Evolutionary conservation across 2,888 invertebrate species (phyloP).

Genomic region (Drosophila basisetae): DNA sequence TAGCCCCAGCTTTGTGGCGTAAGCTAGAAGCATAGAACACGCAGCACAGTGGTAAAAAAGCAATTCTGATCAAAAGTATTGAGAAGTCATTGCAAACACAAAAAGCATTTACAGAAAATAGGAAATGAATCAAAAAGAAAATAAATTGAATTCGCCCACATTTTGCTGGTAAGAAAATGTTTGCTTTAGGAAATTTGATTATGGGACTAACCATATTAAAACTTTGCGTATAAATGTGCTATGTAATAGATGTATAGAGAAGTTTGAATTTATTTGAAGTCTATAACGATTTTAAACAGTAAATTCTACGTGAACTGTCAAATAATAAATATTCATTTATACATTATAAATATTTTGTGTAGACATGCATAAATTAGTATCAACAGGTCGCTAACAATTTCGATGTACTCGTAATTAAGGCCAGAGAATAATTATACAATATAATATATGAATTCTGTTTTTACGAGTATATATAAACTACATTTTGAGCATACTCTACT

Average conservation of each 20-base stretch:
- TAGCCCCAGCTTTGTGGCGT: background rate
- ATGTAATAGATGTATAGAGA: background rate
- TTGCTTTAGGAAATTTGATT: background rate
- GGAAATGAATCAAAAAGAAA: background rate
- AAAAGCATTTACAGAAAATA: background rate
- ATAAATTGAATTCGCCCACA: background rate
- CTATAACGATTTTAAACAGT: no score
- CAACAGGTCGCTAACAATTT: background rate
- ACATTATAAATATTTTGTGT: background rate
- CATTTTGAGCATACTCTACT: background rate
- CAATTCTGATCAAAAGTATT: background rate
- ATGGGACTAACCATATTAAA: background rate
- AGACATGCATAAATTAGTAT: background rate
- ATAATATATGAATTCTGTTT: background rate
- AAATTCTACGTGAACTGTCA: background rate
- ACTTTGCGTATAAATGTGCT: background rate
- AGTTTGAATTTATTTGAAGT: background rate
- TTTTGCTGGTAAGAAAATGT: background rate
- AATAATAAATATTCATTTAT: background rate
- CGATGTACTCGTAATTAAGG: background rate
- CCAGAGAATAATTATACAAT: background rate
- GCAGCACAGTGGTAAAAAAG: constrained; percentile 7
- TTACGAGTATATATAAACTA: background rate
- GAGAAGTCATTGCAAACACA: background rate
- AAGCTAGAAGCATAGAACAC: background rate